Evolutionary conservation across 2,113 vertebrate genomes (phyloP).

Genomic region (Leptobrachium leishanense): DNA sequence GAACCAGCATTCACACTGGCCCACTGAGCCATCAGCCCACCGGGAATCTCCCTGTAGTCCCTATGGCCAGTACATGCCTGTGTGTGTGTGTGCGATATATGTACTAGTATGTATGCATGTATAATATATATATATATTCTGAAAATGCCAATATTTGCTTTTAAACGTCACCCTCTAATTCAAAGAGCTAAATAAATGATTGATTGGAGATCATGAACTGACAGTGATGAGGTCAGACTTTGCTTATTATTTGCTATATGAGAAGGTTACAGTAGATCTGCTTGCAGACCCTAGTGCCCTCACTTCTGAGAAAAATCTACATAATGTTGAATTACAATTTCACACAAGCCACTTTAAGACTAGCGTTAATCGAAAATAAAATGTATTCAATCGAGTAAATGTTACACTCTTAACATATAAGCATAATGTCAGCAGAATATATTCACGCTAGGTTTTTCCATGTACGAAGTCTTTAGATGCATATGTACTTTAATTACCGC

Average conservation of each 20-base stretch:
- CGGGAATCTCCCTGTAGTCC: too few species aligned
- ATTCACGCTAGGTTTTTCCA: neutral
- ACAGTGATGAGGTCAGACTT: neutral
- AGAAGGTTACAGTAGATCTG: neutral
- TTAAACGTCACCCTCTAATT: too few species aligned
- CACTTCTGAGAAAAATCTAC: neutral
- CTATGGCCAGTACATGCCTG: too few species aligned
- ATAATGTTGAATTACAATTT: neutral
- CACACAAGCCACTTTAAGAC: neutral
- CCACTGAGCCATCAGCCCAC: too few species aligned
- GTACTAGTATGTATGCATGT: too few species aligned
- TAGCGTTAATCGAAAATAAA: slow-evolving; percentile 5
- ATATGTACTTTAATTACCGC: neutral
- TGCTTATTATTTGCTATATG: neutral
- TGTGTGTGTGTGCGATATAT: too few species aligned
- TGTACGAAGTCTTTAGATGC: neutral
- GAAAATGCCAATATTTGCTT: too few species aligned
- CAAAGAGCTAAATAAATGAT: too few species aligned
- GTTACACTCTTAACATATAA: neutral
- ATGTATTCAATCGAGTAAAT: neutral
- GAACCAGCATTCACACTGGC: too few species aligned
- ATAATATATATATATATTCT: too few species aligned
- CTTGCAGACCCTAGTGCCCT: neutral
- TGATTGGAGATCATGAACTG: neutral
- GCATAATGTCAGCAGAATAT: neutral